These are phyloP conservation scores for Drosophila maculinotata DNA, from an alignment of 2,888 invertebrate species.

Conservation along the genomic window DNA sequence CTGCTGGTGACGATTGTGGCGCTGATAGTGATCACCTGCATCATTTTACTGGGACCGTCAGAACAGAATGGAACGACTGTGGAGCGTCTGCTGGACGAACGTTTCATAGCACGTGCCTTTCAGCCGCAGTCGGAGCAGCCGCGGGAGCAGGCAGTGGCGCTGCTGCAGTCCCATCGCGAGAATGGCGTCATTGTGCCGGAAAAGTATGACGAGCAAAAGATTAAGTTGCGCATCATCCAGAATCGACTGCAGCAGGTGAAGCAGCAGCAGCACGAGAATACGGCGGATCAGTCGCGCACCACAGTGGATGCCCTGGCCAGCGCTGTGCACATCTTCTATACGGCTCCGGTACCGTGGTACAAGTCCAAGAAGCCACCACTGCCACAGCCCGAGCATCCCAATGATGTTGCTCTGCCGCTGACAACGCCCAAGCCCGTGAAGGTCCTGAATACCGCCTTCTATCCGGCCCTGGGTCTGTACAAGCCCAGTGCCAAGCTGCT, in stretches of 20 bases:
- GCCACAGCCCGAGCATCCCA: constrained; percentile 58
- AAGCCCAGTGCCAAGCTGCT: constrained; percentile 84
- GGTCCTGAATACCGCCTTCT: constrained; percentile 83
- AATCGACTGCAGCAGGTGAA: constrained; percentile 83
- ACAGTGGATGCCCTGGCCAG: constrained; percentile 75
- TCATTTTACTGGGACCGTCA: constrained; percentile 80
- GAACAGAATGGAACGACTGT: constrained; percentile 67
- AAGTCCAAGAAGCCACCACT: constrained; percentile 80
- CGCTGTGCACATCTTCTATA: constrained; percentile 84
- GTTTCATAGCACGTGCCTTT: constrained; percentile 79
- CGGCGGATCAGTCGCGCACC: constrained; percentile 76
- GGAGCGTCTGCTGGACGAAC: constrained; percentile 80
- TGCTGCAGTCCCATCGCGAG: constrained; percentile 72
- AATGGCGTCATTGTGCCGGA: constrained; percentile 83
- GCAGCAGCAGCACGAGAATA: constrained; percentile 65
- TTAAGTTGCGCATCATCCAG: constrained; percentile 83
- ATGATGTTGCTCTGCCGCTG: constrained; percentile 53
- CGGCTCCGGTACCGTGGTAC: constrained; percentile 84
- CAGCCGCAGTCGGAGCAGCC: constrained; percentile 47
- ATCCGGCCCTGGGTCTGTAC: constrained; percentile 83
- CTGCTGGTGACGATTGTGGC: constrained; percentile 80
- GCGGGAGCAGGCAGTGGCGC: constrained; percentile 38
- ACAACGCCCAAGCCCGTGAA: constrained; percentile 70
- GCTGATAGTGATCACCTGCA: constrained; percentile 79
- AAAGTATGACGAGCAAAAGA: constrained; percentile 84